Evolutionary conservation across 2,888 invertebrate genomes (phyloP).

Genomic region (Plebejus melissa): DNA sequence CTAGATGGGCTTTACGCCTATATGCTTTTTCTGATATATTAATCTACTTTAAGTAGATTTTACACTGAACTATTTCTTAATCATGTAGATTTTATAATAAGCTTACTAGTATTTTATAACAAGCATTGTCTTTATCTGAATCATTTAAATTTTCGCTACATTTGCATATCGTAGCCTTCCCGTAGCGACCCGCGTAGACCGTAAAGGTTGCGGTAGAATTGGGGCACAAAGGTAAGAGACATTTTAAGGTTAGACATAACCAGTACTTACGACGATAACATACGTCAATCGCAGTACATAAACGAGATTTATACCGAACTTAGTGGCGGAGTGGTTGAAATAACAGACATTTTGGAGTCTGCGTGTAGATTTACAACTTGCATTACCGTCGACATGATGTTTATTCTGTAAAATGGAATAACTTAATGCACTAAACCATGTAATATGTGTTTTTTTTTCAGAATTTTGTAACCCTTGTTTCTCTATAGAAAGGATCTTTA

Average conservation of each 20-base stretch:
- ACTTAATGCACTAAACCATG: neutral
- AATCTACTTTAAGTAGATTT: no score
- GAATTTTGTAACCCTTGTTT: neutral
- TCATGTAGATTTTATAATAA: no score
- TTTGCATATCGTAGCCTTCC: no score
- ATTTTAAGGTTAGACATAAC: neutral
- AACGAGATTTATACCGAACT: conserved; percentile 57
- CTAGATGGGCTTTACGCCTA: no score
- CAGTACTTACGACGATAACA: neutral
- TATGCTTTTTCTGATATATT: no score
- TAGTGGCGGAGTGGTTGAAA: conserved; percentile 58
- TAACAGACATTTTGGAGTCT: conserved; percentile 42
- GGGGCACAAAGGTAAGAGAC: neutral
- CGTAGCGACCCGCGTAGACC: neutral
- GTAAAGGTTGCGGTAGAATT: neutral
- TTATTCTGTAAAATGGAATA: neutral
- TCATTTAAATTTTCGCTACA: no score
- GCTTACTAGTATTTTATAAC: no score
- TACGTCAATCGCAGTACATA: conserved; percentile 46
- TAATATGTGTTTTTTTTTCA: neutral
- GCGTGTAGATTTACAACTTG: conserved; percentile 38
- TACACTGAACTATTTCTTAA: no score
- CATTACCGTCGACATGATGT: conserved; percentile 31
- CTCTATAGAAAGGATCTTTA: no score
- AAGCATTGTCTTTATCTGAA: no score